Conservation (phyloP, 2,113 vertebrate genomes). For the Phycodurus eques region DNA sequence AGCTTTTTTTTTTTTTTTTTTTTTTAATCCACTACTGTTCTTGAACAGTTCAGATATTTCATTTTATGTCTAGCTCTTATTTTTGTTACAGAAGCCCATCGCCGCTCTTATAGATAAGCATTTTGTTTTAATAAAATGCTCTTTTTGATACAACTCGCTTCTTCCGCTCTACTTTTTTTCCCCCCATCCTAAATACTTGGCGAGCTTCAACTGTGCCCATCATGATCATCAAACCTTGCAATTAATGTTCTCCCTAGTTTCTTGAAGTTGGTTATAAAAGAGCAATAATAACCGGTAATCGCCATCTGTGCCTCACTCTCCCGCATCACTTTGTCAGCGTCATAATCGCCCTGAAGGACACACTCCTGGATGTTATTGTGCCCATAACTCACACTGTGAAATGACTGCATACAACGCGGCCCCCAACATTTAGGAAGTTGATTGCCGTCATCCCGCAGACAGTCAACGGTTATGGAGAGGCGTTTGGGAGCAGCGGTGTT, state of each 20-base stretch:
- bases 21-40: conserved; percentile 4
- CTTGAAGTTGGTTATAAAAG: conserved; percentile 30
- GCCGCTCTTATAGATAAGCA: conserved; percentile 72
- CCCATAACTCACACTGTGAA: conserved; percentile 51
- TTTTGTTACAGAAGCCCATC: conserved; percentile 42
- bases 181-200: conserved; percentile 13
- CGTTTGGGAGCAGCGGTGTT: conserved; percentile 23
- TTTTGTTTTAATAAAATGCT: conserved; percentile 79
- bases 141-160: conserved; percentile 43
- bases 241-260: conserved; percentile 17
- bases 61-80: conserved; percentile 2
- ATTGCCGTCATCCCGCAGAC: conserved; percentile 25
- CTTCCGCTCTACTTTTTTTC: neutral
- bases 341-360: conserved; percentile 55
- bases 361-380: conserved; percentile 50
- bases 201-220: conserved; percentile 9
- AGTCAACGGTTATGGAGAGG: conserved; percentile 33
- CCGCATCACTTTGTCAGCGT: conserved; percentile 47
- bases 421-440: conserved; percentile 34
- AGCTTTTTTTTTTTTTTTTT: conserved; percentile 3
- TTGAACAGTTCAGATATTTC: conserved; percentile 16
- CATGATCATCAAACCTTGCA: conserved; percentile 25
- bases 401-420: conserved; percentile 27
- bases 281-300: conserved; percentile 33
- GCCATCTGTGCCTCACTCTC: conserved; percentile 27